Base-by-base conservation (phyloP, 2,113 vertebrate species). In the Rhizomys pruinosus region DNA sequence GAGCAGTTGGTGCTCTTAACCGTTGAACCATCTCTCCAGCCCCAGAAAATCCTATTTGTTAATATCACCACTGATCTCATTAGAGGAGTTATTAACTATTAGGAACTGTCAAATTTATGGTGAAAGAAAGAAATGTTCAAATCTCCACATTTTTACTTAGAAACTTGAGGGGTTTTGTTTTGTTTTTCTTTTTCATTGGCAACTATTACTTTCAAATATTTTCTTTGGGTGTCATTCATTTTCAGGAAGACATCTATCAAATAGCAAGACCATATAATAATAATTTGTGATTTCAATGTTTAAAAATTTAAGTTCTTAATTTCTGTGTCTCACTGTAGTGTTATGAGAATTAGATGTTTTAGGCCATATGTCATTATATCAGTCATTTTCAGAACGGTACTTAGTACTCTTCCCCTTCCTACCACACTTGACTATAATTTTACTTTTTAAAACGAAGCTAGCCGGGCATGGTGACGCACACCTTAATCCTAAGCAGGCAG, bases 91-190 rank as follows among this genome's bases (percentile, higher is more conserved):
- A 86, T 6, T 85, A 64, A 68, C 16, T 84, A 25, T 27, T 59
- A 72, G 7, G 19, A 81, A 79, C 12, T 71, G 29, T 66, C 52
- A 78, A 91, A 76, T 39, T 69, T 23, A 55, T 34, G n/a, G 81
- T 47, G 2, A 47, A 80, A 10, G 29, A 72, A 32, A 1, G 76
- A 16, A 20, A 77, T 52, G 76, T 87, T 92, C 57, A 37, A 57
- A 84, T 93, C 68, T 61, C 78, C 23, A 68, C 3, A 55, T 61
- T 91, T 95, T 92, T 76, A 89, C 64, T 88, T 61, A 29, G 84
- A 88, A 72, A 27, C n/a, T 29, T 44, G 39, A 72, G 59, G n/a
- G 55, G 29, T 63, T 81, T 81, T 42, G 39, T 44, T 73, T 63
- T 19, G 23, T 39, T 25, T 2, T 15, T 15, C 3, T 15, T 16